Base-by-base conservation (phyloP, 2,888 invertebrate species). In the Ctenicera cuprea region DNA sequence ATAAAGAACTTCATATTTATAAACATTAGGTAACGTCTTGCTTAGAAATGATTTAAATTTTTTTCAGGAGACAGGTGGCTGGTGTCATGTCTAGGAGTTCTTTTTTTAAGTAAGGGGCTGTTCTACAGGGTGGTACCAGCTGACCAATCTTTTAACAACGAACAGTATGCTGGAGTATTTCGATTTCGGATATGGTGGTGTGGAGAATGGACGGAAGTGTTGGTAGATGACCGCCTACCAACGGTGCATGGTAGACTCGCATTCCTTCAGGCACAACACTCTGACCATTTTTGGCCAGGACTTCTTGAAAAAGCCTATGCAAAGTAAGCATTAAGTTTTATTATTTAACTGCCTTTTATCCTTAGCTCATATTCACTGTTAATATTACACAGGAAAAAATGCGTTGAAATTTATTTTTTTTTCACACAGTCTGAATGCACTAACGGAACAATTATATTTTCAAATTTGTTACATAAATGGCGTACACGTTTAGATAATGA, bases 121-220 rank as follows among this genome's bases (percentile, higher is more conserved):
- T 96, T 97, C 88, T 95, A 96, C 88, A 90, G 96, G 64, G 96
- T 97, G 41, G 96, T 97, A 59, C 97, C 97, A 0, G 95, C 96
- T 0, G 96, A 97, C 84, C 97, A 97, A 87, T 91, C 92, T 20
- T 93, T 97, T 84, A 91, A 90, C 66, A 90, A 89, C 38, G 90
- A 90, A 12, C 90, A 91, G 14, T 94, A 94, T 82, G 91, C 93
- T 52, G 96, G 96, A 0, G 92, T 95, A 16, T 96, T 95, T 87
- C 92, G 97, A 78, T 97, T 97, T 87, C 92, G 96, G 0, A 87
- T 97, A 20, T 97, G 96, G 96, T 96, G 96, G 95, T 96, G 95
- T 83, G 97, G 96, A 3, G 94, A 96, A 84, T 97, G 97, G 97
- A 92, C 94, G 26, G 97, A 97, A 85, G 94, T 94, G 37, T 88